phyloP scores from a whole-genome alignment of 2,888 invertebrate genomes.

The Drosophila austrosaltans region DNA sequence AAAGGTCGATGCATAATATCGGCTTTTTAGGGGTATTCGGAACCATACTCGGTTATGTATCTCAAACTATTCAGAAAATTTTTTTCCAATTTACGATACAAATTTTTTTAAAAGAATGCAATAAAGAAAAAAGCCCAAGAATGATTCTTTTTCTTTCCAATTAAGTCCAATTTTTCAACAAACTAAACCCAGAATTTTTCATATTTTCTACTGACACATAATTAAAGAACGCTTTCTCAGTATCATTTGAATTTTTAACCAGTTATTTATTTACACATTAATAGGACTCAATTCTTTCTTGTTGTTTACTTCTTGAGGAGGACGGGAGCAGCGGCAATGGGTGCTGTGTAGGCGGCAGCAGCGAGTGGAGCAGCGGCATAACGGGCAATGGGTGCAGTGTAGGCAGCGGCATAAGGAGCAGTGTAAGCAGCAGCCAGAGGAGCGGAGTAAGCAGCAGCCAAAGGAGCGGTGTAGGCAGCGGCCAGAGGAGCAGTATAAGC shows the following conservation, averaged over 20 bases:
- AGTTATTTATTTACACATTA: conserved; percentile 50
- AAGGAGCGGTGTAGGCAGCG: conserved; percentile 48
- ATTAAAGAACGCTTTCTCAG: background rate
- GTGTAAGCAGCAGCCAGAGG: conserved; percentile 49
- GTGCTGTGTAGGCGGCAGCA: conserved; percentile 64
- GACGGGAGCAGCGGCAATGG: conserved; percentile 66
- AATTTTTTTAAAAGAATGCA: background rate
- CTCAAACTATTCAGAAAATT: no score
- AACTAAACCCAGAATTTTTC: background rate
- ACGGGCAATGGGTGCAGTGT: conserved; percentile 51
- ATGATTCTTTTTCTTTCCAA: no score
- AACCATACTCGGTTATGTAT: no score
- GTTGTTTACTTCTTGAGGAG: conserved; percentile 66
- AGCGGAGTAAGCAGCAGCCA: conserved; percentile 39
- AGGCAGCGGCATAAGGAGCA: conserved; percentile 42
- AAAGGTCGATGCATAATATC: no score
- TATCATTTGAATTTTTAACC: conserved; percentile 29
- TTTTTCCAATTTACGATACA: no score
- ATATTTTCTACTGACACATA: background rate
- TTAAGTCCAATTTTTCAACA: background rate
- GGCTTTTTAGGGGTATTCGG: no score
- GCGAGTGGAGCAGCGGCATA: conserved; percentile 48
- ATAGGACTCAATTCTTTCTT: conserved; percentile 31
- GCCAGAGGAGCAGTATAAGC: conserved; percentile 44
- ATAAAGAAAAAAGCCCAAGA: no score